phyloP scores from a whole-genome alignment of 2,797 vertebrate genomes.

The Rhinatrema bivittatum region DNA sequence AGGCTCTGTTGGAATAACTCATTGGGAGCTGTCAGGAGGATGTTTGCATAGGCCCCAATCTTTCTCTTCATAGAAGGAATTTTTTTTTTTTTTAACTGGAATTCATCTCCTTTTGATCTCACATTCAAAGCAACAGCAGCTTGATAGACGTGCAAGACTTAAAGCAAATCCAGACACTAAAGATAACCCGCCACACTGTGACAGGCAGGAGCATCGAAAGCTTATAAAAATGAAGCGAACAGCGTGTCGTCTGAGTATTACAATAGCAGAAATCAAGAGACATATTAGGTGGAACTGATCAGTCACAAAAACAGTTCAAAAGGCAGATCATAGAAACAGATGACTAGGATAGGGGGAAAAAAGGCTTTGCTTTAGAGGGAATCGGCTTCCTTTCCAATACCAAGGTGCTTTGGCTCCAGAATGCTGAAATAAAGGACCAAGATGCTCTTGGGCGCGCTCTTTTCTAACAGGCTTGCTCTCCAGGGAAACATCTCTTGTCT shows the following conservation, averaged over 20 bases:
- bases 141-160: constrained; percentile 78
- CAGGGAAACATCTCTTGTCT: too few species aligned
- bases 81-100: constrained; percentile 58
- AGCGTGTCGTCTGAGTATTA: constrained; percentile 70
- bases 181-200: constrained; percentile 80
- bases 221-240: constrained; percentile 71
- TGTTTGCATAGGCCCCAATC: constrained; percentile 82
- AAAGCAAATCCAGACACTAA: constrained; percentile 78
- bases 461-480: too few species aligned
- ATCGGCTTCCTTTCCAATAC: constrained; percentile 40
- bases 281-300: constrained; percentile 80
- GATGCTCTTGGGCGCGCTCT: too few species aligned
- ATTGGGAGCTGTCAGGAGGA: constrained; percentile 74
- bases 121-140: constrained; percentile 81
- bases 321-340: constrained; percentile 70
- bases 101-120: constrained; percentile 88
- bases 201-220: constrained; percentile 78
- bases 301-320: constrained; percentile 77
- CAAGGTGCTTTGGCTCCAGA: constrained; percentile 15
- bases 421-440: too few species aligned
- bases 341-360: constrained; percentile 40
- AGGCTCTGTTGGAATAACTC: constrained; percentile 73
- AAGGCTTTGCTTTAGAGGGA: constrained; percentile 41
- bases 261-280: constrained; percentile 79
- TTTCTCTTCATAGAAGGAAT: constrained; percentile 67